These are phyloP conservation scores for Tetranychus truncatus DNA, from an alignment of 2,888 invertebrate genomes.

Conservation along the genomic window DNA sequence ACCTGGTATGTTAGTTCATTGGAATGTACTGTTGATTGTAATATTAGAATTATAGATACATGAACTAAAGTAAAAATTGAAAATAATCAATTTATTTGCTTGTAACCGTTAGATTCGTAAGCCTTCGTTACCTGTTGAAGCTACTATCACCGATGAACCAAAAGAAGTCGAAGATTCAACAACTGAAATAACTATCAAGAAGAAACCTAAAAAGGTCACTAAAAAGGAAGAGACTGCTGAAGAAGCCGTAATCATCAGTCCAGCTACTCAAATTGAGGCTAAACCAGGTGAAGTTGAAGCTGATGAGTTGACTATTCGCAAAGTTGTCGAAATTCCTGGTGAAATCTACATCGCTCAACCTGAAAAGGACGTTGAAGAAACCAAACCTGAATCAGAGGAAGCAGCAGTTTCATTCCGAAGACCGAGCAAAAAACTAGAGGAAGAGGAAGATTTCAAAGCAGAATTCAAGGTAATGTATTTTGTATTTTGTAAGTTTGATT, in stretches of 20 bases:
- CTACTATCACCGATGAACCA: constrained; percentile 21
- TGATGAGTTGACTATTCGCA: background rate
- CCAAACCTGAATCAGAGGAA: constrained; percentile 21
- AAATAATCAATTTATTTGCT: background rate
- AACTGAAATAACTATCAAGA: constrained; percentile 18
- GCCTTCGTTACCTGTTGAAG: constrained; percentile 12
- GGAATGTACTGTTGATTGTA: background rate
- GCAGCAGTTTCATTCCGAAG: constrained; percentile 10
- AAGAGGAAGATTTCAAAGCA: too few relatives aligned
- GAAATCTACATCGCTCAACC: constrained; percentile 16
- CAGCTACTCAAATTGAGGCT: background rate
- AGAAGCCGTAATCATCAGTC: background rate
- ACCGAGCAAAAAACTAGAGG: too few relatives aligned
- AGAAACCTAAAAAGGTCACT: constrained; percentile 12
- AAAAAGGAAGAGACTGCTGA: constrained; percentile 10
- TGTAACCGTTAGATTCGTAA: constrained; percentile 7
- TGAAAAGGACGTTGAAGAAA: constrained; percentile 16
- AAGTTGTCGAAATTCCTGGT: background rate
- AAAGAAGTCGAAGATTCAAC: constrained; percentile 16
- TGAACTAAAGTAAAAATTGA: background rate
- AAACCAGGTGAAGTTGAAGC: constrained; percentile 6
- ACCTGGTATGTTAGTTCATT: background rate
- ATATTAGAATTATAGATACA: background rate
- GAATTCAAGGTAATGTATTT: too few relatives aligned
- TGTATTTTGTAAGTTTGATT: too few relatives aligned